Evolutionary conservation across 1,140 invertebrate species (phyloP).

Genomic region (Leptoteleia sp.): DNA sequence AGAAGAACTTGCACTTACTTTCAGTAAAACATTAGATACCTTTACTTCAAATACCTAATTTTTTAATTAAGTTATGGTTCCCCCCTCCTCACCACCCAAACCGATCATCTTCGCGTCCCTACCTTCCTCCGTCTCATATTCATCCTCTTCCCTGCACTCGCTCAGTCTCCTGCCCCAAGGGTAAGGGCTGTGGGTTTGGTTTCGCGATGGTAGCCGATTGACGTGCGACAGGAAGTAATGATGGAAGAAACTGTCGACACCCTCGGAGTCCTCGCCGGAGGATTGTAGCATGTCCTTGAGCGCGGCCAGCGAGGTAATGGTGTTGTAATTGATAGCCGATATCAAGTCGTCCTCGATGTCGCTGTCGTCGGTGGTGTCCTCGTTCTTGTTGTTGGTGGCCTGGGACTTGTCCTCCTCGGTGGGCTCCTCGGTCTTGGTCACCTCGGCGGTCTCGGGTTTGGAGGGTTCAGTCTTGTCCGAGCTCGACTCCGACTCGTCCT

Average conservation of each 20-base stretch:
- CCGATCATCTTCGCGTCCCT: too few relatives aligned
- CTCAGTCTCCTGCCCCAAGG: conserved; percentile 86
- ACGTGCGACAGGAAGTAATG: conserved; percentile 88
- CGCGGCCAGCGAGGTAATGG: conserved; percentile 85
- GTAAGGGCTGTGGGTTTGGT: conserved; percentile 82
- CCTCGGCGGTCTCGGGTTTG: conserved; percentile 52
- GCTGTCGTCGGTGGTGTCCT: conserved; percentile 80
- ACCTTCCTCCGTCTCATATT: conserved; percentile 85
- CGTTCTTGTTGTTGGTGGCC: conserved; percentile 66
- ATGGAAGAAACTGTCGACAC: conserved; percentile 86
- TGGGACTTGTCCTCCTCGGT: conserved; percentile 53
- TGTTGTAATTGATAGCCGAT: conserved; percentile 86
- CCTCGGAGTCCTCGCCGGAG: conserved; percentile 83
- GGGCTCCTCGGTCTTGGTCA: conserved; percentile 49
- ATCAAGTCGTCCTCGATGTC: conserved; percentile 85
- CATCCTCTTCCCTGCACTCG: conserved; percentile 90
- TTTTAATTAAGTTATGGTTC: too few relatives aligned
- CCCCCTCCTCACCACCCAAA: too few relatives aligned
- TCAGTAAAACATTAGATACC: too few relatives aligned
- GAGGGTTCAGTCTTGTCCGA: conserved; percentile 75
- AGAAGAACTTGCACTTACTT: too few relatives aligned
- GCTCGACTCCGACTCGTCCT: conserved; percentile 77
- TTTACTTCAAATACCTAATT: too few relatives aligned
- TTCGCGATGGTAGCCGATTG: conserved; percentile 84
- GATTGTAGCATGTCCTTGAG: conserved; percentile 86